Evolutionary conservation across 1,140 invertebrate genomes (phyloP).

Genomic region (Bicyclus anynana): DNA sequence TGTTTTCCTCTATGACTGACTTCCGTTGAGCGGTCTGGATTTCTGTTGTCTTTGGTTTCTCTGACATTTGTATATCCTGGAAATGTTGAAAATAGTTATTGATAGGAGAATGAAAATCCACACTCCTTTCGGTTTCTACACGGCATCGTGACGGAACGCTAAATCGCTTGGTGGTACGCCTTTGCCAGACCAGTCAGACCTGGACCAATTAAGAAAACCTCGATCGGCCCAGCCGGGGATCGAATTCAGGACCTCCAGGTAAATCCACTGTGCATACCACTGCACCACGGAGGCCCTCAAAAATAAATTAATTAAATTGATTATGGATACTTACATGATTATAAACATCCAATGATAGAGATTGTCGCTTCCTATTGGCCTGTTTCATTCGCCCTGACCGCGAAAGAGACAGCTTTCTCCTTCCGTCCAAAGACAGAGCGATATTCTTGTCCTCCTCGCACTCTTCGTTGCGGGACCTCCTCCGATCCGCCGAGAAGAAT

Average conservation of each 20-base stretch:
- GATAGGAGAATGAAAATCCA: too few species aligned
- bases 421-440: constrained; percentile 44
- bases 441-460: constrained; percentile 38
- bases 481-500: constrained; percentile 52
- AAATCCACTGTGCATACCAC: too few species aligned
- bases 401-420: constrained; percentile 69
- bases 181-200: too few species aligned
- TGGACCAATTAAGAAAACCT: too few species aligned
- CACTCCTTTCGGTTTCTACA: background rate
- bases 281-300: background rate
- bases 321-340: constrained; percentile 57
- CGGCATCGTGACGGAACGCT: background rate
- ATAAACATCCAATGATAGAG: constrained; percentile 65
- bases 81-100: constrained; percentile 13
- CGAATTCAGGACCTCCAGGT: too few species aligned
- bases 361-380: constrained; percentile 58
- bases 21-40: constrained; percentile 9
- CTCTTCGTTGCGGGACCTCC: constrained; percentile 38
- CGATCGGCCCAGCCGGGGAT: too few species aligned
- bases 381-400: constrained; percentile 71
- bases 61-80: constrained; percentile 39
- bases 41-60: constrained; percentile 37
- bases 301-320: too few species aligned
- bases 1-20: constrained; percentile 23
- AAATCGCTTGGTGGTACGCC: background rate